Percentiles rank a stretch among this genome's conserved stretches.
These are phyloP conservation scores for Tachystola acroxantha DNA, from an alignment of 2,888 invertebrate species.

Conservation along the genomic window DNA sequence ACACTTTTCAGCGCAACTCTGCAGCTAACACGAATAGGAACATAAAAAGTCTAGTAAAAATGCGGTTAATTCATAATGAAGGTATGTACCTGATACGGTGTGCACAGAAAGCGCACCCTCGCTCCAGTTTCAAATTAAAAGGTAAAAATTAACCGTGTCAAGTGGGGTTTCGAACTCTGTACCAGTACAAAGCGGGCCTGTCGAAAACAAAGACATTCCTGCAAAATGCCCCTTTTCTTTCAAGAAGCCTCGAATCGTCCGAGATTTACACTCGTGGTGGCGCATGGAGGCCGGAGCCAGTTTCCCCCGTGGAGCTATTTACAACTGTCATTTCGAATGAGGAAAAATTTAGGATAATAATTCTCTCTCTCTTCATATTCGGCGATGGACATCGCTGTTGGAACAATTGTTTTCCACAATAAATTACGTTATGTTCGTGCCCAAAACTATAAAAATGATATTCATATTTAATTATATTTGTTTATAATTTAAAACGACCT, in stretches of 20 bases:
- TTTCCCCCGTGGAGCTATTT: neutral
- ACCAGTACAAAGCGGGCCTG: slow-evolving; percentile 49
- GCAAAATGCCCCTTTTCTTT: slow-evolving; percentile 40
- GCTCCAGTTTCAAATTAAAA: slow-evolving; percentile 64
- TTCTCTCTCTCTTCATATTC: neutral
- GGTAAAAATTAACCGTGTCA: slow-evolving; percentile 72
- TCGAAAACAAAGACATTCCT: slow-evolving; percentile 66
- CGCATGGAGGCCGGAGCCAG: slow-evolving; percentile 21
- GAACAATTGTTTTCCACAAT: neutral
- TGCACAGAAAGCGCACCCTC: slow-evolving; percentile 44
- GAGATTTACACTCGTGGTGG: slow-evolving; percentile 49
- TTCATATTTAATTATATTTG: no score
- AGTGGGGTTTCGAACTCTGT: slow-evolving; percentile 64
- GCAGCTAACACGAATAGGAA: neutral
- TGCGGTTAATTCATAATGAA: slow-evolving; percentile 46
- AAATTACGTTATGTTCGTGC: no score
- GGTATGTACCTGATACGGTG: slow-evolving; percentile 41
- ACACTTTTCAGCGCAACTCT: no score
- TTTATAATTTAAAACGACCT: no score
- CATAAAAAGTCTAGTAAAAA: slow-evolving; percentile 18
- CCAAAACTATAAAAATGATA: no score
- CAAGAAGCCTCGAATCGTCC: slow-evolving; percentile 47
- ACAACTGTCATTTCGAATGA: neutral
- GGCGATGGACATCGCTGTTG: neutral
- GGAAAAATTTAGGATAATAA: neutral